Evolutionary conservation across 2,888 invertebrate species (phyloP), one percentile per base, ranked within the genome.

Genomic region (Syritta pipiens): DNA sequence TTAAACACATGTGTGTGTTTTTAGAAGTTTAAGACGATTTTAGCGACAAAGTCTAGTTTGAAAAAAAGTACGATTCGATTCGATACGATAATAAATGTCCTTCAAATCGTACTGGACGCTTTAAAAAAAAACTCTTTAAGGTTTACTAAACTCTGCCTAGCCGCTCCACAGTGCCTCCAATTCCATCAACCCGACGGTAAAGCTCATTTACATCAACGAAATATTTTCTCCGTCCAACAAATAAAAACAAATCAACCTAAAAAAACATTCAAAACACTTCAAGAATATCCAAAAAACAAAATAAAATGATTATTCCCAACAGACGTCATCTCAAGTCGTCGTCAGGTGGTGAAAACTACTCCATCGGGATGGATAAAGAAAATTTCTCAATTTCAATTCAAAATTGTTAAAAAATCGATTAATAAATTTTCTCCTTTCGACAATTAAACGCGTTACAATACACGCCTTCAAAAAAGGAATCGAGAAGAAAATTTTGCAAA

Each of bases 351-450:
- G n/a, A 9, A 32, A 42, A 46, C 10, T 17, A 44, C 60, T 35
- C 24, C 17, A 12, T 12, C 28, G 1, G 9, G n/a, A 28, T 28
- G 2, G 4, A 17, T 6, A 22, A 19, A 40, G 9, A 44, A 48
- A 60, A 60, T 48, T 35, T 48, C 48, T n/a, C 60, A 60, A 60
- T 60, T 60, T 48, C 17, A 60, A 48, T 60, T 46, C 46, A 48
- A 48, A 59, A 10, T 35, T 35, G 22, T 48, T 40, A 19, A 19
- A 49, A 49, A 62, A 62, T 49, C 48, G 40, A 62, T 62, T 62
- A 28, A 37, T 5, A 48, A 60, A 35, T 48, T 37, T 19, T 32
- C 32, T 9, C 6, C 19, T 2, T 42, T 4, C n/a, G 6, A 7
- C 19, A 4, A 42, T 20, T 24, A 37, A 9, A 53, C n/a, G 3